These are phyloP conservation scores for Acyrthosiphon pisum DNA, from an alignment of 1,140 invertebrate species.

Conservation along the genomic window DNA sequence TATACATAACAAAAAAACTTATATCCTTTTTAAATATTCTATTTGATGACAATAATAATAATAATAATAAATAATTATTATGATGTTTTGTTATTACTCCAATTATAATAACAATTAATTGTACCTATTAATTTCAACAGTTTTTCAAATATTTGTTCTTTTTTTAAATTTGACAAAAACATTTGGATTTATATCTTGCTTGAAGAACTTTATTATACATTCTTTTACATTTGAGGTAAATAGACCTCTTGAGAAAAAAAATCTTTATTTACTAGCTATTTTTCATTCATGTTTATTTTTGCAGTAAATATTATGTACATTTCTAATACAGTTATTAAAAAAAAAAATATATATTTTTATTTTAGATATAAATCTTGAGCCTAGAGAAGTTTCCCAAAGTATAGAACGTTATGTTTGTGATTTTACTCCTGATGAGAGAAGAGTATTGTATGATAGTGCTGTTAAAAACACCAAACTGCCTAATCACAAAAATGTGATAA, in stretches of 20 bases:
- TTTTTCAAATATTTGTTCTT: conserved; percentile 1
- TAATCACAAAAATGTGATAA: neutral
- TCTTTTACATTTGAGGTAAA: conserved; percentile 5
- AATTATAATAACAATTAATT: neutral
- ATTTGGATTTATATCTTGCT: neutral
- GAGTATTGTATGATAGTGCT: conserved; percentile 31
- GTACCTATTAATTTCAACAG: neutral
- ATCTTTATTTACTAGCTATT: neutral
- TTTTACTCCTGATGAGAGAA: conserved; percentile 52
- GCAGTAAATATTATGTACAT: neutral
- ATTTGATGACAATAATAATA: neutral
- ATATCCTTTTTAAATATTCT: conserved; percentile 49
- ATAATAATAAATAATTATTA: neutral
- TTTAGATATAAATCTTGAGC: conserved; percentile 36
- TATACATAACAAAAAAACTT: neutral
- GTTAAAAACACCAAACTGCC: neutral
- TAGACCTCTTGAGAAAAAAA: neutral
- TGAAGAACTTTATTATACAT: neutral
- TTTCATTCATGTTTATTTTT: neutral
- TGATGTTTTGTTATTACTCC: neutral
- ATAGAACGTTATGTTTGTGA: conserved; percentile 38
- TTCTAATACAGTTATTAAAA: neutral
- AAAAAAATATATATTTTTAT: conserved; percentile 11
- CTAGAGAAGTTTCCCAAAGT: conserved; percentile 41
- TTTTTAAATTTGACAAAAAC: neutral